Base-by-base conservation (phyloP, 1,140 invertebrate species). In the Oscheius sp. region DNA sequence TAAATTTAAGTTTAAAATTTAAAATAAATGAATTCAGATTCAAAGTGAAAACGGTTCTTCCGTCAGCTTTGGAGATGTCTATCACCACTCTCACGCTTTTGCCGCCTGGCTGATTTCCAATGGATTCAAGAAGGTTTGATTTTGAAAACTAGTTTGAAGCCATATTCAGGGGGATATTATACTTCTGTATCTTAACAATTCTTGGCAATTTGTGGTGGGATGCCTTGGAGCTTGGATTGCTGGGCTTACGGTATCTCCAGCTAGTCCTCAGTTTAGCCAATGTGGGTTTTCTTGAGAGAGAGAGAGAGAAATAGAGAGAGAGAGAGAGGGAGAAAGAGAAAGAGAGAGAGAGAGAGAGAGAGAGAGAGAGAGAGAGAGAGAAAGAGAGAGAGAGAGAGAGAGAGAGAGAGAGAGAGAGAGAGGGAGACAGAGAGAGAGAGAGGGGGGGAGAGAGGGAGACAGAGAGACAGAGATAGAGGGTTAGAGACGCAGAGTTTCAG, bases 51-150 rank as follows among this genome's bases (percentile, higher is more conserved):
- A 7, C 7, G 49, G 49, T 26, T 4, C 7, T 7, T 7, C 15
- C 15, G 28, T 23, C 28, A 20, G 15, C 7, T 55, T 55, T 26
- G 28, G 28, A 23, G 7, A 55, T 7, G 4, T 55, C 7, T 23
- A 55, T 23, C 15, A 55, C 7, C 23, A 55, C 49, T 13, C 15
- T 23, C 23, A 13, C 23, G 49, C 49, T 55, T 55, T 68, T 31
- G 52, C 67, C 35, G 69, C 38, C 10, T 71, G 69, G 69, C 45
- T 71, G 10, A 0, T 36, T 38, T 45, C 45, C 20, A 71, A 71
- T 35, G 69, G 69, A 13, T 71, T 42, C 31, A 63, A 71, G 23
- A 71, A 71, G 59, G 68, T 70, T 15, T 7, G 63, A 31, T 63
- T 63, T 63, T 63, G 0, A 66, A 7, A 28, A 26, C 13, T 18